A percentile compares a stretch with the other conserved stretches of the same genome.
phyloP scores from a whole-genome alignment of 1,140 invertebrate genomes.

The Meteorus sp. region DNA sequence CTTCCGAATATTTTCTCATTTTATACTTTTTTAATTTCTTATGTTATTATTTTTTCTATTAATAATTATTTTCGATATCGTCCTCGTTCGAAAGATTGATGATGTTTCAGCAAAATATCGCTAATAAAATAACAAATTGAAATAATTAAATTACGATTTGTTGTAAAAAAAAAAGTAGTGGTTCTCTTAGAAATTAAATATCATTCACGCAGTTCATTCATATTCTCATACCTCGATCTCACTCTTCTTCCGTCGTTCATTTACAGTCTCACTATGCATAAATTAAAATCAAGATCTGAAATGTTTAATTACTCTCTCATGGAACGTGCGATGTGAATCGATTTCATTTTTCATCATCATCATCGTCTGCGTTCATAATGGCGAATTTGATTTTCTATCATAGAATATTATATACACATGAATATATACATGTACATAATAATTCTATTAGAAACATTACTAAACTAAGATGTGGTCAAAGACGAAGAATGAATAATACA shows the following conservation, averaged over 20 bases:
- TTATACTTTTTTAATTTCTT: background rate
- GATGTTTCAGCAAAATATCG: slow-evolving; percentile 1
- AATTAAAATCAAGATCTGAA: slow-evolving; percentile 10
- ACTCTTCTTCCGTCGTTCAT: too few species aligned
- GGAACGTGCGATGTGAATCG: slow-evolving; percentile 14
- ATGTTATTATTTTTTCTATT: slow-evolving; percentile 6
- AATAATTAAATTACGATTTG: too few species aligned
- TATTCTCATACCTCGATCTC: background rate
- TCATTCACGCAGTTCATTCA: slow-evolving; percentile 10
- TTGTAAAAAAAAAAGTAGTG: too few species aligned
- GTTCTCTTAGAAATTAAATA: slow-evolving; percentile 23
- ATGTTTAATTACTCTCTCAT: slow-evolving; percentile 9
- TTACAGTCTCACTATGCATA: slow-evolving; percentile 6
- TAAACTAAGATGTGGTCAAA: too few species aligned
- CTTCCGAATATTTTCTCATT: slow-evolving; percentile 11
- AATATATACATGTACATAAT: too few species aligned
- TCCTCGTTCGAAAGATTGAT: slow-evolving; percentile 8
- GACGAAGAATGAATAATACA: too few species aligned
- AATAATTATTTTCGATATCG: background rate
- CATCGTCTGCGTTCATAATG: background rate
- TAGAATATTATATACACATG: background rate
- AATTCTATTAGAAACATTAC: too few species aligned
- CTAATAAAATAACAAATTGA: slow-evolving; percentile 4
- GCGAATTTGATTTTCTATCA: background rate
- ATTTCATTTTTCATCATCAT: background rate